Percentiles rank a stretch among this genome's conserved stretches.
These are phyloP conservation scores for Aphaenogaster ashmeadi DNA, from an alignment of 1,140 invertebrate genomes.

Conservation along the genomic window DNA sequence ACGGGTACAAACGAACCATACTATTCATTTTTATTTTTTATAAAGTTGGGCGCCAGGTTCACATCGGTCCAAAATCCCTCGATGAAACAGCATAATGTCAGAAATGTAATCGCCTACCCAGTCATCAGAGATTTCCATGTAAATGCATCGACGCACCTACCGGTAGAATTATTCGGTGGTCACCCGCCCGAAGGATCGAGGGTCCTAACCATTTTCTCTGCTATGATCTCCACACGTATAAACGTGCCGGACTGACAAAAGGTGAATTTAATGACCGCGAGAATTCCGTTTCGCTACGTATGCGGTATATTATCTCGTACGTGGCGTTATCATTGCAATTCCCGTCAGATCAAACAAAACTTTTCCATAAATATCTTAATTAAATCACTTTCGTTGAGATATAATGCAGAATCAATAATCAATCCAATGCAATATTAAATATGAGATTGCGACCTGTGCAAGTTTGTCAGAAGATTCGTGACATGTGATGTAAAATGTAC, in stretches of 20 bases:
- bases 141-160: constrained; percentile 66
- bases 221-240: constrained; percentile 58
- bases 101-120: constrained; percentile 66
- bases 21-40: too few relatives aligned
- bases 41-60: too few relatives aligned
- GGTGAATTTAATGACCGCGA: constrained; percentile 61
- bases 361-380: background rate
- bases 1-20: too few relatives aligned
- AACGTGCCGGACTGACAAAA: constrained; percentile 64
- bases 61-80: background rate
- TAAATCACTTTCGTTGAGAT: background rate
- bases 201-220: constrained; percentile 67
- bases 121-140: constrained; percentile 72
- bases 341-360: too few relatives aligned
- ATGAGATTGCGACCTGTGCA: background rate
- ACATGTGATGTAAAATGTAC: background rate
- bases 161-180: constrained; percentile 68
- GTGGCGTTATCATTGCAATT: background rate
- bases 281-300: constrained; percentile 62
- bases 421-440: background rate
- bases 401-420: background rate
- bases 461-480: background rate
- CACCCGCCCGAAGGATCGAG: constrained; percentile 30
- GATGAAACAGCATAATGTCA: constrained; percentile 62
- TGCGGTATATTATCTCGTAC: background rate